Conservation (phyloP, 2,113 vertebrate species). For the Cololabis saira region DNA sequence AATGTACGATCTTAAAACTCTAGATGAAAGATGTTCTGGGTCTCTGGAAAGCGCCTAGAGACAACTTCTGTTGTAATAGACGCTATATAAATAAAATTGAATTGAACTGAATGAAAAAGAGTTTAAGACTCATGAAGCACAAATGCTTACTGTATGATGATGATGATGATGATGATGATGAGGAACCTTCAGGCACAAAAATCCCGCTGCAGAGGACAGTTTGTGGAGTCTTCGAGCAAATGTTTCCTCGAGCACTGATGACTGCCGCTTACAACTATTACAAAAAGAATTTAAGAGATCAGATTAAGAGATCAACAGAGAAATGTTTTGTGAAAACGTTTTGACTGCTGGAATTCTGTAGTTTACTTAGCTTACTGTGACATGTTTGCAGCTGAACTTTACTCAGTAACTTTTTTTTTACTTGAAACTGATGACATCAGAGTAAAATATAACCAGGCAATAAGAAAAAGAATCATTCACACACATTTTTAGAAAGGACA, state of each 20-base stretch:
- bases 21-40: too few relatives aligned
- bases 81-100: too few relatives aligned
- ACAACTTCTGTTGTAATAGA: too few relatives aligned
- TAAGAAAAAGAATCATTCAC: not conserved
- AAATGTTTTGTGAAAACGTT: too few relatives aligned
- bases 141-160: slow-evolving; percentile 12
- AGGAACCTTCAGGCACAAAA: slow-evolving; percentile 29
- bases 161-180: not conserved
- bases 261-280: not conserved
- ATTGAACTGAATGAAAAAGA: too few relatives aligned
- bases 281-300: not conserved
- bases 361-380: not conserved
- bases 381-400: slow-evolving; percentile 21
- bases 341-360: not conserved
- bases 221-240: slow-evolving; percentile 19
- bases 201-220: not conserved
- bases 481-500: not conserved
- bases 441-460: slow-evolving; percentile 1
- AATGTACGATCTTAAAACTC: not conserved
- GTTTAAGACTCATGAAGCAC: slow-evolving; percentile 10
- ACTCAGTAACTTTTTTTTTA: slow-evolving; percentile 6
- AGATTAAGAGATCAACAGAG: too few relatives aligned
- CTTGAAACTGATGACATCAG: not conserved
- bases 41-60: too few relatives aligned
- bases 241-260: too few relatives aligned